Evolutionary conservation across 2,113 vertebrate genomes (phyloP).

Genomic region (Hassar affinis): DNA sequence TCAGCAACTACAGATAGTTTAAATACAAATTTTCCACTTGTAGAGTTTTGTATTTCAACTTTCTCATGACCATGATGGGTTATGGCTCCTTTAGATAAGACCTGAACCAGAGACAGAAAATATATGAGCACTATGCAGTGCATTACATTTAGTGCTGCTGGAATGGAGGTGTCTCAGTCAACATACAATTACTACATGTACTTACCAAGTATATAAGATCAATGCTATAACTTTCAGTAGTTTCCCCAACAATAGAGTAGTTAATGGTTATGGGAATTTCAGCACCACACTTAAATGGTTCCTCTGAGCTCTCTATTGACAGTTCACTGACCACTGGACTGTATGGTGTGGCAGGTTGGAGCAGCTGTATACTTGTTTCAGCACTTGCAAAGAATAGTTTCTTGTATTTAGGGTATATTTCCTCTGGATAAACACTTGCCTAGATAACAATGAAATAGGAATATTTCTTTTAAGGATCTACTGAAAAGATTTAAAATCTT

Average conservation of each 20-base stretch:
- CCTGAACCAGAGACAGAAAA: slow-evolving; percentile 60
- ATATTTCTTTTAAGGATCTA: too few species aligned
- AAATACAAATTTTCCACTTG: slow-evolving; percentile 70
- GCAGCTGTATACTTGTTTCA: background rate
- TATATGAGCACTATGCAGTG: background rate
- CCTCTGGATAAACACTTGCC: slow-evolving; percentile 21
- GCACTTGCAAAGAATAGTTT: background rate
- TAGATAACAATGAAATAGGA: slow-evolving; percentile 36
- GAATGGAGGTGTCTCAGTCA: background rate
- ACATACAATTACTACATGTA: background rate
- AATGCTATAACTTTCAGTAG: slow-evolving; percentile 6
- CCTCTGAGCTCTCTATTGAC: slow-evolving; percentile 48
- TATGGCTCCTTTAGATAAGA: slow-evolving; percentile 73
- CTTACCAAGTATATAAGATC: slow-evolving; percentile 69
- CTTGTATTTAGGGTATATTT: rapidly evolving
- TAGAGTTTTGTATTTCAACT: slow-evolving; percentile 57
- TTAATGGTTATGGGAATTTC: slow-evolving; percentile 52
- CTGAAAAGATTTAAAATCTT: too few species aligned
- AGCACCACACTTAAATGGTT: slow-evolving; percentile 54
- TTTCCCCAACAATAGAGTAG: slow-evolving; percentile 64
- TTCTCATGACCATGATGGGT: slow-evolving; percentile 60
- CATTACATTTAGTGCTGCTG: background rate
- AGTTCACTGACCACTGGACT: slow-evolving; percentile 58
- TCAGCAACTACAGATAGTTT: slow-evolving; percentile 65
- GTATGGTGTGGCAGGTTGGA: slow-evolving; percentile 29